Conservation (phyloP, 2,888 invertebrate genomes). For the Oithona nana region DNA sequence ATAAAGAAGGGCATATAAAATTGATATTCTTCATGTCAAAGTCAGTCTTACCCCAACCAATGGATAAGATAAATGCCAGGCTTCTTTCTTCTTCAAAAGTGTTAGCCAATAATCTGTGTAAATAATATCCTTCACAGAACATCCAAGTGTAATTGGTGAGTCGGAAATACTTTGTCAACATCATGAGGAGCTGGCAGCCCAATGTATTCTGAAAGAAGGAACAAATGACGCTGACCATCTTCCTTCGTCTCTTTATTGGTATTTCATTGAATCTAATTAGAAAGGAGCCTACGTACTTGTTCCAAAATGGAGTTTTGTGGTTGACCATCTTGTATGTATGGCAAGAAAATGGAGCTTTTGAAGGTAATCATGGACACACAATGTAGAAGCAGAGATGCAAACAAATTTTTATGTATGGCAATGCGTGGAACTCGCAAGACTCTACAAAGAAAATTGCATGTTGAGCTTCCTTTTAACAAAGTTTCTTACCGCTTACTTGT, state of each 20-base stretch:
- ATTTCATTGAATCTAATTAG: no score
- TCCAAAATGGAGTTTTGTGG: conserved; percentile 16
- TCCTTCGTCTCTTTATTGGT: no score
- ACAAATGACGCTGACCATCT: no score
- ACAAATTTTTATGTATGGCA: conserved; percentile 33
- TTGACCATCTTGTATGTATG: conserved; percentile 16
- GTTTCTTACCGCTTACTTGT: conserved; percentile 28
- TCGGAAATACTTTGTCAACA: conserved; percentile 25
- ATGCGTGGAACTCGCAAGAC: conserved; percentile 33
- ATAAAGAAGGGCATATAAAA: neutral
- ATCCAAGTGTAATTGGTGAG: conserved; percentile 34
- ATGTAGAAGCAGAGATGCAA: conserved; percentile 32
- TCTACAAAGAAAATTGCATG: conserved; percentile 24
- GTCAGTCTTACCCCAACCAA: conserved; percentile 31
- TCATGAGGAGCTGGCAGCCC: conserved; percentile 24
- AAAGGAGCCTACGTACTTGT: conserved; percentile 12
- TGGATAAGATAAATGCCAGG: conserved; percentile 28
- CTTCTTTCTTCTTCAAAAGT: conserved; percentile 29
- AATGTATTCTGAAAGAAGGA: conserved; percentile 23
- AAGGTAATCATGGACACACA: conserved; percentile 27
- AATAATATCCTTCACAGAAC: conserved; percentile 32
- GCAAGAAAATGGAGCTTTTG: conserved; percentile 24
- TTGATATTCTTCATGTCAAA: neutral
- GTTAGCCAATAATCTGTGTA: conserved; percentile 31
- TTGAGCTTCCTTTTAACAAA: no score